phyloP scores from a whole-genome alignment of 2,113 vertebrate genomes.

The Petromus typicus region DNA sequence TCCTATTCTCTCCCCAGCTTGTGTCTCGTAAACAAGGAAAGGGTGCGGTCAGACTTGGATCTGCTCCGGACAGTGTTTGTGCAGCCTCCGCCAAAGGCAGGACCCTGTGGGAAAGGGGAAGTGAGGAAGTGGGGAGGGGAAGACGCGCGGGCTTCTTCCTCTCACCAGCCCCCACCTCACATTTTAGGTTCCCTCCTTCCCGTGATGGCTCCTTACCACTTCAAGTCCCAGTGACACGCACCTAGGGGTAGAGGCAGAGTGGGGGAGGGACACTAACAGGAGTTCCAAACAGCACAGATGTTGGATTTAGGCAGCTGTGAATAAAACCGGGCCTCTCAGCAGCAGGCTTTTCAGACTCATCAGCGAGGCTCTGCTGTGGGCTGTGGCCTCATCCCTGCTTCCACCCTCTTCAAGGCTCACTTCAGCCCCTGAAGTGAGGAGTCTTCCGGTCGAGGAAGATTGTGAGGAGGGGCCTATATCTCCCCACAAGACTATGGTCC shows the following conservation, averaged over 20 bases:
- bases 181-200: background rate
- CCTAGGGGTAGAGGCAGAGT: background rate
- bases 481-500: background rate
- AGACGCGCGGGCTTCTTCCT: background rate
- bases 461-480: background rate
- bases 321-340: background rate
- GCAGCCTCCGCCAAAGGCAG: background rate
- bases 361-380: background rate
- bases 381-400: background rate
- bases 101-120: constrained; percentile 24
- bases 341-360: background rate
- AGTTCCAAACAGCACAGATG: background rate
- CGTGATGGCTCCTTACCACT: background rate
- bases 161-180: background rate
- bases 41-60: constrained; percentile 66
- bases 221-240: background rate
- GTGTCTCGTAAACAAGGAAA: constrained; percentile 74
- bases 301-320: background rate
- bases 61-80: constrained; percentile 20
- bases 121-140: background rate
- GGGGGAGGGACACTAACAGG: background rate
- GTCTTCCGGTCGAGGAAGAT: background rate
- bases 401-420: accelerated
- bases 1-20: constrained; percentile 25
- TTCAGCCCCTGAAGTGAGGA: background rate